Conservation (phyloP, 2,113 vertebrate species). For the Silurus asotus region DNA sequence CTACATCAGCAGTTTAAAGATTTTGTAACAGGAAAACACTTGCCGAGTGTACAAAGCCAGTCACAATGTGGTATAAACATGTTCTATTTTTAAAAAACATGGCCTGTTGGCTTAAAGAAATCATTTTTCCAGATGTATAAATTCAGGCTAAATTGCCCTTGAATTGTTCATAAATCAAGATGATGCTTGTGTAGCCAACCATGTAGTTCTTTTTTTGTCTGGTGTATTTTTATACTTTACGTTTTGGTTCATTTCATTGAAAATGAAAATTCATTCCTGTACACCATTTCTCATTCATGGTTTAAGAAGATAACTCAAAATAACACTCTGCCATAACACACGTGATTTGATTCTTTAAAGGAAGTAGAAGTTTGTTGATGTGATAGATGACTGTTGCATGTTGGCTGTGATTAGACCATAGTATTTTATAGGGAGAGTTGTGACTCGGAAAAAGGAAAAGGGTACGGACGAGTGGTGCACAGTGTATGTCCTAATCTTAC, state of each 20-base stretch:
- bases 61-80: conserved; percentile 22
- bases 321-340: not conserved
- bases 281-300: not conserved
- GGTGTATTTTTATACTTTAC: not conserved
- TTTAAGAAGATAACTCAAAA: not conserved
- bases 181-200: not conserved
- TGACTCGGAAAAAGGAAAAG: not conserved
- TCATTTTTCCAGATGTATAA: not conserved
- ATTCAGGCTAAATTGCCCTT: conserved; percentile 14
- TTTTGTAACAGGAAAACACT: not conserved
- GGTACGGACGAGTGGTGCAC: not conserved
- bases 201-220: not conserved
- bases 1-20: not conserved
- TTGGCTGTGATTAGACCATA: not conserved
- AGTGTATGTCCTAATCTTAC: not conserved
- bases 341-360: not conserved
- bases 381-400: not conserved
- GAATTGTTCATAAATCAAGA: conserved; percentile 20
- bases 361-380: not conserved
- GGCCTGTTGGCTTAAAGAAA: not conserved
- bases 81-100: conserved; percentile 26
- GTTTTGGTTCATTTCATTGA: not conserved
- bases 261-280: not conserved
- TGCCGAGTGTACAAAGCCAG: conserved; percentile 1
- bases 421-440: not conserved